Base-by-base conservation (phyloP, 2,797 vertebrate genomes). In the Gobionotothen gibberifrons region DNA sequence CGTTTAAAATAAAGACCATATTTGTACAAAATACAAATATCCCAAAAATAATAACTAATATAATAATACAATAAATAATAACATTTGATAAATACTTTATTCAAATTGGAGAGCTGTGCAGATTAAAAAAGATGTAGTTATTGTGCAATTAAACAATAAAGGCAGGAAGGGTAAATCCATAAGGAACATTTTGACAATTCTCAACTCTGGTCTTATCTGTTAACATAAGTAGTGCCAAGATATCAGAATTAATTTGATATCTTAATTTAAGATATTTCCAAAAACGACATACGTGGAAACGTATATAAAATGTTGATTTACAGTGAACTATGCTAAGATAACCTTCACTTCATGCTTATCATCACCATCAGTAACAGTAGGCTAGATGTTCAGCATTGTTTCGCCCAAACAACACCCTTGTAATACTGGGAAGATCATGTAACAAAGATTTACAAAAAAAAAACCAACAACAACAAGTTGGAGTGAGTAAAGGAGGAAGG, bases 401-500 rank as follows among this genome's bases (percentile, higher is more conserved):
- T 66, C 13, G 21, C 67, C 51, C 68, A 80, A 84, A 78, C 83
- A 87, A 81, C 76, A 82, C 69, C 55, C 56, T 32, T 70, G 78
- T 79, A 74, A 83, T 73, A 60, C 9, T 71, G 19, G 12, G 74
- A 76, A 78, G 49, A 78, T 75, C 59, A 6, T 48, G 60, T 19
- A 66, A 74, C 52, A 82, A 79, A 79, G 40, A 55, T 49, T 56
- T 67, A 46, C 9, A 61, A 56, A 72, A 61, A 77, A 36, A 5
- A 76, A 5, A 47, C 55, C 62, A 66, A 64, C 60, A 69, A 71
- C 58, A 80, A 42, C 40, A 54, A 74, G 68, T 81, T 67, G 32
- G 72, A 57, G 77, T 83, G 78, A 84, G 67, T 19, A 54, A 69
- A 72, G 46, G 68, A 72, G 67, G 56, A 59, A 60, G 19, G 77